Evolutionary conservation across 2,797 vertebrate species (phyloP), one percentile per base, ranked within the genome.

Genomic region (Enteromius trimaculatus): DNA sequence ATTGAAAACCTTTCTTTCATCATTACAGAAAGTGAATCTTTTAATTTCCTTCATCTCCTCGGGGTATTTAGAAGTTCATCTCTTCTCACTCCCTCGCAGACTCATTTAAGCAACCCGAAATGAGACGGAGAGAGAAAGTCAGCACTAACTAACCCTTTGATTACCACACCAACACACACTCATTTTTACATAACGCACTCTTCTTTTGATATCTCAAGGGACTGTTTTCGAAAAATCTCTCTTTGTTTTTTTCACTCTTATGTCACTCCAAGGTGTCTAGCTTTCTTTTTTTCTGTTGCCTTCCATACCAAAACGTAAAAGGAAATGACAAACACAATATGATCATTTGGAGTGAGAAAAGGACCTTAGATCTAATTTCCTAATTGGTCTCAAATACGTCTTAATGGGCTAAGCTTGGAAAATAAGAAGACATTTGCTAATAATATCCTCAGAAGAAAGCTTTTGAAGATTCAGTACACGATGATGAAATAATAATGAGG

Each of bases 1-100:
- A 81, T 75, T 74, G 31, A 75, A 74, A 81, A 72, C 11, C 14
- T 74, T 60, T 74, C 75, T 81, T 42, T 64, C 53, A 71, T 81
- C 26, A 71, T 72, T 49, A 44, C 53, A 64, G 13, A 74, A 42
- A 74, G 58, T 51, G 21, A 75, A 53, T 65, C 44, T 72, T 65
- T 49, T 53, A 74, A 81, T 82, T 49, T 82, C 58, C 65, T 82
- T 82, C 14, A 37, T 47, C 19, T 81, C 69, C 23, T 72, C 55
- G 1, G 53, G 51, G 53, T 81, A 81, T 81, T 74, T 74, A 62
- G 69, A 64, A 81, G 66, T 60, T 71, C 39, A 72, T 6, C 44
- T 65, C 13, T 74, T 65, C 44, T 65, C n/a, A 51, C 55, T 74
- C 42, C 42, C 29, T 47, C 29, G 9, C 44, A 81, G 58, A 65